Conservation (phyloP, 2,888 invertebrate species). For the Stenodema calcarata region DNA sequence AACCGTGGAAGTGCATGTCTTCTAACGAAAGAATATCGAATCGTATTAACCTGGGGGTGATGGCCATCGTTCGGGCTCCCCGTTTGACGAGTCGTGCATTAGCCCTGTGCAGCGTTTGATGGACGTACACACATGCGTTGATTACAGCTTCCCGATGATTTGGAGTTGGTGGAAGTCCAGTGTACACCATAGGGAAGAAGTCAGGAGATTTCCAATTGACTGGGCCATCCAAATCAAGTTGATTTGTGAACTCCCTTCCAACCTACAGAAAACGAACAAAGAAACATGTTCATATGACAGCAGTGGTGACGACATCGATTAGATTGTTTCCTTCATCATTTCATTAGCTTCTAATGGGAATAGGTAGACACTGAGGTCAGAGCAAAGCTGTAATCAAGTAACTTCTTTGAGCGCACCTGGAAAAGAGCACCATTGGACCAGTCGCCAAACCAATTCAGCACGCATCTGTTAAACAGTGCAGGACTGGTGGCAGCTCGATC, state of each 20-base stretch:
- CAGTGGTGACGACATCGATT: too few relatives aligned
- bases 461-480: constrained; percentile 92
- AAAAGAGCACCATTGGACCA: constrained; percentile 96
- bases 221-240: constrained; percentile 90
- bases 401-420: constrained; percentile 65
- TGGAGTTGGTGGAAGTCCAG: constrained; percentile 75
- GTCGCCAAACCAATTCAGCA: constrained; percentile 89
- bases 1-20: too few relatives aligned
- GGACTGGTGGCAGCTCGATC: constrained; percentile 99
- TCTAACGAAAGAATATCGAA: too few relatives aligned
- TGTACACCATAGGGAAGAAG: constrained; percentile 88
- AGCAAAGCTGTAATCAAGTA: too few relatives aligned
- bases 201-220: constrained; percentile 86
- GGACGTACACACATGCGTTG: constrained; percentile 97
- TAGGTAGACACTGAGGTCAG: too few relatives aligned
- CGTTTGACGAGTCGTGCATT: constrained; percentile 89
- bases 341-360: too few relatives aligned
- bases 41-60: constrained; percentile 78
- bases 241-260: constrained; percentile 94
- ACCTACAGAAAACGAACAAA: constrained; percentile 62
- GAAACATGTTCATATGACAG: too few relatives aligned
- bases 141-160: constrained; percentile 95
- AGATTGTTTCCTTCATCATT: too few relatives aligned
- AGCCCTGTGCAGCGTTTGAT: constrained; percentile 94
- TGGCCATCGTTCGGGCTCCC: constrained; percentile 94